These are phyloP conservation scores for Cyprichromis sp. DNA, from an alignment of 2,113 vertebrate species.

Conservation along the genomic window DNA sequence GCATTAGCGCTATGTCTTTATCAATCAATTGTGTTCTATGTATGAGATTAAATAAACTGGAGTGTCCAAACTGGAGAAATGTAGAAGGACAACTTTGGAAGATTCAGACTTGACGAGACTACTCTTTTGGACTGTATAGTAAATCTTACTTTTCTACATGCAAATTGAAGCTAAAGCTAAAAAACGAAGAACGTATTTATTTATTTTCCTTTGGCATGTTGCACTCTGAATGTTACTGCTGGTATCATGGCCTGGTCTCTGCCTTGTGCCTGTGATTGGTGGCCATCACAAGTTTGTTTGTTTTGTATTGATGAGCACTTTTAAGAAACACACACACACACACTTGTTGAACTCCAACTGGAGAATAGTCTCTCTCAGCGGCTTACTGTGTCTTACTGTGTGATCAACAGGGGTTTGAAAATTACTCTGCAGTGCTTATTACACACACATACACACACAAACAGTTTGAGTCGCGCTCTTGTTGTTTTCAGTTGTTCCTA, in stretches of 20 bases:
- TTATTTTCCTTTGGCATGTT: neutral
- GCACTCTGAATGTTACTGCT: rapidly evolving
- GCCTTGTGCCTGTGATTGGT: neutral
- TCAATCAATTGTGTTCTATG: neutral
- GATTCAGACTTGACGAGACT: neutral
- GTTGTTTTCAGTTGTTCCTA: slow-evolving; percentile 16
- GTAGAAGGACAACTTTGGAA: neutral
- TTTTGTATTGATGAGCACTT: neutral
- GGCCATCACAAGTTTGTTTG: neutral
- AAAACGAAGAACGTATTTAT: neutral
- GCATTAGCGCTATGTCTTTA: rapidly evolving
- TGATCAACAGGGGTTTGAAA: slow-evolving; percentile 44
- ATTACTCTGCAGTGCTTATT: slow-evolving; percentile 32
- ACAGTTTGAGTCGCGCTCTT: neutral
- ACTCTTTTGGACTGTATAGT: neutral
- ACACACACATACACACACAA: neutral
- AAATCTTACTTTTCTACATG: neutral
- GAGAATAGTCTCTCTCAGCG: neutral
- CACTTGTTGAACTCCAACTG: slow-evolving; percentile 15
- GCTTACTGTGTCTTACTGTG: slow-evolving; percentile 1
- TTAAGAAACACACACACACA: neutral
- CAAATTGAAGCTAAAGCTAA: neutral
- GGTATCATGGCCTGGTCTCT: rapidly evolving
- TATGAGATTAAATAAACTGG: neutral
- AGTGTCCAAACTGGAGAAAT: neutral